These are phyloP conservation scores for Sandelia bainsii DNA, from an alignment of 2,797 vertebrate species.

Conservation along the genomic window DNA sequence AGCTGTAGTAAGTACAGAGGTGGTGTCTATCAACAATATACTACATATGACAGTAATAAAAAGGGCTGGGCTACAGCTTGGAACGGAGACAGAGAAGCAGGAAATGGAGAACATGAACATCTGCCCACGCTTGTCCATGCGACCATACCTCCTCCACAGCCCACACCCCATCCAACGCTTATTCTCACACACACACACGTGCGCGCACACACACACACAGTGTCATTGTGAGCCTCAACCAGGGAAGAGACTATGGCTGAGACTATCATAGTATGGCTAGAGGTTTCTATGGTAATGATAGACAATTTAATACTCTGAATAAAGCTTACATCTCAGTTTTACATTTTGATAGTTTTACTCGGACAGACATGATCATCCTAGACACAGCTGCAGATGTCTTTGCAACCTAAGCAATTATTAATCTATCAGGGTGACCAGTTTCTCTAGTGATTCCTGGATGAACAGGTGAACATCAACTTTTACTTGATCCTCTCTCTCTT, in stretches of 20 bases:
- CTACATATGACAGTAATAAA: slow-evolving; percentile 2
- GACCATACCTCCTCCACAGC: slow-evolving; percentile 41
- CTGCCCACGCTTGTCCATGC: slow-evolving; percentile 44
- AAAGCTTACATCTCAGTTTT: slow-evolving; percentile 49
- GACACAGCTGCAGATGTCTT: slow-evolving; percentile 27
- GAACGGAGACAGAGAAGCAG: slow-evolving; percentile 41
- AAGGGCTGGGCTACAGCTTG: slow-evolving; percentile 6
- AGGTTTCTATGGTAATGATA: slow-evolving; percentile 66
- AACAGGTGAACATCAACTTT: slow-evolving; percentile 1
- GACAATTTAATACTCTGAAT: slow-evolving; percentile 59
- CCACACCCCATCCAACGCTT: slow-evolving; percentile 29
- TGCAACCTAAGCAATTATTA: not conserved
- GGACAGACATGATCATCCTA: slow-evolving; percentile 1
- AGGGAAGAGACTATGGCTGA: slow-evolving; percentile 26
- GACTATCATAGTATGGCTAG: slow-evolving; percentile 24
- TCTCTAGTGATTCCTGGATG: not conserved
- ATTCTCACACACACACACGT: slow-evolving; percentile 20
- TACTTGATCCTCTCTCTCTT: not conserved
- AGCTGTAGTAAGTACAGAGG: not conserved
- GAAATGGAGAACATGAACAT: slow-evolving; percentile 54
- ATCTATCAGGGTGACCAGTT: no score
- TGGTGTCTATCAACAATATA: not conserved
- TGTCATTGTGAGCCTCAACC: slow-evolving; percentile 36
- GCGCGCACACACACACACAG: not conserved
- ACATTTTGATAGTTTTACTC: slow-evolving; percentile 38